These are phyloP conservation scores for Portevinia maculata DNA, from an alignment of 2,888 invertebrate species.

Conservation along the genomic window DNA sequence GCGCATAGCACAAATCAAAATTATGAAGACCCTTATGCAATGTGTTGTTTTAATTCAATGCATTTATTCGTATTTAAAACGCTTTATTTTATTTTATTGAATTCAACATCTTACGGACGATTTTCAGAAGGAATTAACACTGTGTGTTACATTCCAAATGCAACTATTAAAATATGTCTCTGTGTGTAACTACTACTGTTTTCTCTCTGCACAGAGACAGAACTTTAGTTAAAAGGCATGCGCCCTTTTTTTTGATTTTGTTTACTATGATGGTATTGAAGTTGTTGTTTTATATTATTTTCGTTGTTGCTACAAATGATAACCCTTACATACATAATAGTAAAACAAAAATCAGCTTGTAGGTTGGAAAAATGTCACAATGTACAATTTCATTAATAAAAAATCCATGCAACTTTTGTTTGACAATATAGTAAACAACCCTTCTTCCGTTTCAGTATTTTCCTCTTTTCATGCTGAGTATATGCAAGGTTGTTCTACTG, in stretches of 20 bases:
- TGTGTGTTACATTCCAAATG: neutral
- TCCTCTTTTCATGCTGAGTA: neutral
- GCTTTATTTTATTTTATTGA: neutral
- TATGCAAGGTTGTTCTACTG: neutral
- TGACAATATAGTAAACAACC: neutral
- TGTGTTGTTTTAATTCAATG: neutral
- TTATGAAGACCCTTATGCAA: neutral
- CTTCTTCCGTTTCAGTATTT: neutral
- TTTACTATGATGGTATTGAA: neutral
- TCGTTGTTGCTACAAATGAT: neutral
- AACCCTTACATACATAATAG: neutral
- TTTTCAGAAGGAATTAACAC: neutral
- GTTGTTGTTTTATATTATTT: neutral
- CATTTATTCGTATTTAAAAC: neutral
- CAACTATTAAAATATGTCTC: neutral
- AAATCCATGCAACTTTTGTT: neutral
- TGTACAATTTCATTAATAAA: slow-evolving; percentile 5
- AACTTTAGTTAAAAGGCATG: slow-evolving; percentile 16
- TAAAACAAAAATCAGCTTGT: neutral
- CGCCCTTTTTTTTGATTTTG: slow-evolving; percentile 23
- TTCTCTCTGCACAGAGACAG: neutral
- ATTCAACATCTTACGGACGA: neutral
- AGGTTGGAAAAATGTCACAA: neutral
- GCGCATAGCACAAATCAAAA: neutral
- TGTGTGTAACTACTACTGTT: neutral